Evolutionary conservation across 2,113 vertebrate genomes (phyloP).

Genomic region (Phasianus colchicus): DNA sequence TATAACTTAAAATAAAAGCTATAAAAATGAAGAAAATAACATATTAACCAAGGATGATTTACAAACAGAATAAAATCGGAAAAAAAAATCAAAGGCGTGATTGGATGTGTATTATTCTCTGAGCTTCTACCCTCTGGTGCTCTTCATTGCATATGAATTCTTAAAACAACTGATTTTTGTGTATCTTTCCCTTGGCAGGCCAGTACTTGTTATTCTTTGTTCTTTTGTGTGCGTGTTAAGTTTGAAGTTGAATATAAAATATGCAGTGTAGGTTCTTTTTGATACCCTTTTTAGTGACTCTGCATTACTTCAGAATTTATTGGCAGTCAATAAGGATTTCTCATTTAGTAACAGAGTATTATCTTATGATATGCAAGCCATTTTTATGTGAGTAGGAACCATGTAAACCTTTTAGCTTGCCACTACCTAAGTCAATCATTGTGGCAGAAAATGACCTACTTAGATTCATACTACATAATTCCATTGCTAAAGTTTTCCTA

Average conservation of each 20-base stretch:
- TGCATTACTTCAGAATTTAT: neutral
- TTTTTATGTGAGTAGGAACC: neutral
- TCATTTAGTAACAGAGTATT: neutral
- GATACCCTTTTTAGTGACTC: neutral
- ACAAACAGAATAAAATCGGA: neutral
- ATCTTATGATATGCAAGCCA: neutral
- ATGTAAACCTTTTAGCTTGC: neutral
- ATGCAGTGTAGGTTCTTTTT: neutral
- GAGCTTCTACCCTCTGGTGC: neutral
- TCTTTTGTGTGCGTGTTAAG: neutral
- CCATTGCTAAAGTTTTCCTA: neutral
- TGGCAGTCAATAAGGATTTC: neutral
- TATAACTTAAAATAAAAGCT: conserved; percentile 6
- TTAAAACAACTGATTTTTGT: neutral
- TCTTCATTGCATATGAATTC: neutral
- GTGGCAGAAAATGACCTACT: conserved; percentile 4
- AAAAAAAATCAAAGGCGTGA: neutral
- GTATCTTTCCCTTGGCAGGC: neutral
- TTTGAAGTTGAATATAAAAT: neutral
- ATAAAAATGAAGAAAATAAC: neutral
- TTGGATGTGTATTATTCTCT: neutral
- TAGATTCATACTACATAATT: neutral
- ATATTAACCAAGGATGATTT: neutral
- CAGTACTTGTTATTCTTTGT: neutral
- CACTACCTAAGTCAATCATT: neutral